Base-by-base conservation (phyloP, 2,888 invertebrate genomes). In the Pseudococcus viburni region DNA sequence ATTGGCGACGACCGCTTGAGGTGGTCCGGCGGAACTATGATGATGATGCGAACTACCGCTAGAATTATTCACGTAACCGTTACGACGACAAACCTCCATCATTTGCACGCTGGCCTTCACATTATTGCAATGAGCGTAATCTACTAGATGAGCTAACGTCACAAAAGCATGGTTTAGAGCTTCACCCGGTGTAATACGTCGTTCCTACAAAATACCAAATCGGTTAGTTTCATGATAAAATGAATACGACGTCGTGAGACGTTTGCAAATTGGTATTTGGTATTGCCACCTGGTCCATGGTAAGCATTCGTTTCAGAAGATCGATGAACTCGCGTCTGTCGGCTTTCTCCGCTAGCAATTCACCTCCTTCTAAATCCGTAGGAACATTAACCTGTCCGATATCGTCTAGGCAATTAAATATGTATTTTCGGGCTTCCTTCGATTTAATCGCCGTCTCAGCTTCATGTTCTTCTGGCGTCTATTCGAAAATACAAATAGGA, bases 351-450 rank as follows among this genome's bases (percentile, higher is more conserved):
- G 98, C 98, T 91, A 99, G 93, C 90, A 99, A 93, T 92, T 99
- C 99, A 89, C 98, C 97, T 42, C 98, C 98, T 92, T 99, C 99
- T 90, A 99, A 93, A 93, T 99, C 98, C n/a, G 97, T 97, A 89
- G 98, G 98, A 90, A 98, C 97, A 92, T 98, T 98, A 9, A 98
- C 98, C 93, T 97, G 96, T 89, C 96, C 98, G 92, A 99, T 99
- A 92, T 99, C 99, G 91, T 99, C 99, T 90, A 99, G 94, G 93
- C 98, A 98, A 93, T 99, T 99, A 93, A 99, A 99, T 91, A 99
- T 99, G 92, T 99, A 99, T 92, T 99, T 99, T 91, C 99, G 93
- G 6, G 99, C 99, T 93, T 99, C 99, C 93, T 99, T 99, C 90
- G 99, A 98, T 93, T 99, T 99, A 91, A 98, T 98, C 90, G 97